Evolutionary conservation across 1,140 invertebrate species (phyloP).

Genomic region (Dreissena polymorpha): DNA sequence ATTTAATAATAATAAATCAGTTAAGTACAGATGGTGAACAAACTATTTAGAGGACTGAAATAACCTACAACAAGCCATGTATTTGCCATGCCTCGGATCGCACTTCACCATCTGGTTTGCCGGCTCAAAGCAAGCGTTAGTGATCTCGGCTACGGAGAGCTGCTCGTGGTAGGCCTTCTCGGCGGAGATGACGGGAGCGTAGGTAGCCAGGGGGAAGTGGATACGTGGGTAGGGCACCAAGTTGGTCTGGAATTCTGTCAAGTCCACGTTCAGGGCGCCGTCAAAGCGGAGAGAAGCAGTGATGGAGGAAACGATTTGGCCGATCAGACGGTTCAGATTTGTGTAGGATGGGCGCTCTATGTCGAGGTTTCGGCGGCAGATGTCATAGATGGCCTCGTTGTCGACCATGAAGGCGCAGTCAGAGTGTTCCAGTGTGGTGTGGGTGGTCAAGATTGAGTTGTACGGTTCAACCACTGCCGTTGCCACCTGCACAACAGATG

Average conservation of each 20-base stretch:
- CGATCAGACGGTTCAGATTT: slow-evolving; percentile 83
- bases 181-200: slow-evolving; percentile 75
- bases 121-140: slow-evolving; percentile 92
- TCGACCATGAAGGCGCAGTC: slow-evolving; percentile 90
- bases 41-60: too few species aligned
- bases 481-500: too few species aligned
- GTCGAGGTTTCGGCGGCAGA: slow-evolving; percentile 84
- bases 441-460: slow-evolving; percentile 79
- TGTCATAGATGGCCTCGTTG: slow-evolving; percentile 77
- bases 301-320: slow-evolving; percentile 85
- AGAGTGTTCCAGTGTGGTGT: slow-evolving; percentile 86
- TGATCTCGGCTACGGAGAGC: slow-evolving; percentile 80
- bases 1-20: too few species aligned
- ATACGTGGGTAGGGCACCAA: slow-evolving; percentile 80
- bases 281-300: slow-evolving; percentile 85
- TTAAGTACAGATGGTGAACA: too few species aligned
- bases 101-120: slow-evolving; percentile 94
- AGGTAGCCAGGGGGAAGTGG: slow-evolving; percentile 77
- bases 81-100: slow-evolving; percentile 78
- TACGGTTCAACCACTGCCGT: slow-evolving; percentile 72
- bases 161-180: slow-evolving; percentile 79
- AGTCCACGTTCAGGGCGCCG: slow-evolving; percentile 86
- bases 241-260: slow-evolving; percentile 88
- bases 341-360: slow-evolving; percentile 88
- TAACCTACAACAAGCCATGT: too few species aligned